Conservation (phyloP, 2,888 invertebrate genomes). For the Morpho achilles region DNA sequence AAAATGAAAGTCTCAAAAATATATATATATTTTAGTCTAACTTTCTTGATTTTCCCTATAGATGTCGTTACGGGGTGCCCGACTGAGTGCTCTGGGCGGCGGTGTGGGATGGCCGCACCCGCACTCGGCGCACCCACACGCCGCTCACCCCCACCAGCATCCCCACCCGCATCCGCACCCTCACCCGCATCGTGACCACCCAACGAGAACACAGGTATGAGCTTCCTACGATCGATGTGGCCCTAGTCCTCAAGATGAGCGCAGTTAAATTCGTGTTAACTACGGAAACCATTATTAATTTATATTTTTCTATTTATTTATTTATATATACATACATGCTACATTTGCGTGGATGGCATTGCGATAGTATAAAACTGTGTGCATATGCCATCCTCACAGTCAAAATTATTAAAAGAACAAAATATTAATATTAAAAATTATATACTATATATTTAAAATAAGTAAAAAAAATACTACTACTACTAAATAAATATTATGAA, state of each 20-base stretch:
- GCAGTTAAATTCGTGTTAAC: constrained; percentile 1
- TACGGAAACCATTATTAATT: no score
- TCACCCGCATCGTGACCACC: constrained; percentile 36
- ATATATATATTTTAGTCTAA: neutral
- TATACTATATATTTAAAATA: no score
- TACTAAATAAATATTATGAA: no score
- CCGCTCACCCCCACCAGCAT: constrained; percentile 31
- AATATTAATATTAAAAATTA: no score
- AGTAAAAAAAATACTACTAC: no score
- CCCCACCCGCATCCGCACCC: constrained; percentile 32
- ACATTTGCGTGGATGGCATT: no score
- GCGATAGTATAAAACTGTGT: no score
- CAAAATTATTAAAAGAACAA: no score
- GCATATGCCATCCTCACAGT: no score
- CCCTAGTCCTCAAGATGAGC: neutral
- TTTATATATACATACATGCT: no score
- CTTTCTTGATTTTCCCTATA: constrained; percentile 28
- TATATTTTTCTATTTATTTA: no score
- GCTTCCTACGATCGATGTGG: neutral
- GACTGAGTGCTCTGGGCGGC: constrained; percentile 57
- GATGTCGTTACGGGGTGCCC: constrained; percentile 66
- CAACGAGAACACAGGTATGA: constrained; percentile 48
- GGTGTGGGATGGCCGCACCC: constrained; percentile 57
- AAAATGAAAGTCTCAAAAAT: no score
- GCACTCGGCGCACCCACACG: constrained; percentile 37